Conservation (phyloP, 2,888 invertebrate genomes). For the Melanchra persicariae region DNA sequence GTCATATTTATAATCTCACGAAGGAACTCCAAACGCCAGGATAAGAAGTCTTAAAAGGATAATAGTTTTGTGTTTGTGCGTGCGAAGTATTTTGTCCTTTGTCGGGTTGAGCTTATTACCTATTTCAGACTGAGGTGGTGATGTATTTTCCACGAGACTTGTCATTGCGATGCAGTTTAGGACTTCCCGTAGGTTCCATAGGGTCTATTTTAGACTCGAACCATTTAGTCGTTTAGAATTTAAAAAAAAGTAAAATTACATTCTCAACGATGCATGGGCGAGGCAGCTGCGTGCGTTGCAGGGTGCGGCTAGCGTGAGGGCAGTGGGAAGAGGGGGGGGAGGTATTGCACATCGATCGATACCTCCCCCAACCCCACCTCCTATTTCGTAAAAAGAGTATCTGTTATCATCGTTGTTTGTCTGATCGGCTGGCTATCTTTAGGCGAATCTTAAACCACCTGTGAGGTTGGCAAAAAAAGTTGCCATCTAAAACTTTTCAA, state of each 20-base stretch:
- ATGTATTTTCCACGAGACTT: background rate
- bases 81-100: constrained; percentile 4
- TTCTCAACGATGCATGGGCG: background rate
- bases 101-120: background rate
- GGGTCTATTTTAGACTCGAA: constrained; percentile 3
- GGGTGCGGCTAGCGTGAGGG: too few relatives aligned
- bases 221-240: too few relatives aligned
- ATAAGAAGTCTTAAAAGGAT: constrained; percentile 11
- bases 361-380: background rate
- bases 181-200: background rate
- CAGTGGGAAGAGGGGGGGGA: background rate
- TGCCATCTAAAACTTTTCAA: background rate
- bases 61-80: background rate
- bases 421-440: background rate
- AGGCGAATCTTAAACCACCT: background rate
- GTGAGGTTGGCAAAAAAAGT: background rate
- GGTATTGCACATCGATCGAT: constrained; percentile 12
- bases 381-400: background rate
- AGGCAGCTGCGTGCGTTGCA: constrained; percentile 13
- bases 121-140: too few relatives aligned
- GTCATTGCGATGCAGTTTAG: background rate
- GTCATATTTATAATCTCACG: constrained; percentile 2
- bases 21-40: constrained; percentile 3
- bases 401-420: background rate
- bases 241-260: too few relatives aligned